Evolutionary conservation across 2,113 vertebrate species (phyloP).

Genomic region (Pachycephala philippinensis): DNA sequence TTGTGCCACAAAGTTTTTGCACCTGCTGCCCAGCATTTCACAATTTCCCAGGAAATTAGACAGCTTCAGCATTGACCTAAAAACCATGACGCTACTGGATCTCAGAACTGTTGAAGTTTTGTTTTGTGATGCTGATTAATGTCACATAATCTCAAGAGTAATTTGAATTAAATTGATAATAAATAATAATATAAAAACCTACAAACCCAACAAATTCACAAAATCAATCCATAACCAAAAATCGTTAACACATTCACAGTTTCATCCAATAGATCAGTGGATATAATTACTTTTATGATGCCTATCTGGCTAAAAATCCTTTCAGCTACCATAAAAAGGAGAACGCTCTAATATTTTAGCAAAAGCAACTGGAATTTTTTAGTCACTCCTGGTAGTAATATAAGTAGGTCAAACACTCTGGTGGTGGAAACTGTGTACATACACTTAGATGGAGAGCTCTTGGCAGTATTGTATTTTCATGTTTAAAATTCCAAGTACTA

Average conservation of each 20-base stretch:
- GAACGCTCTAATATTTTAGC: neutral
- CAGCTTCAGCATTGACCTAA: neutral
- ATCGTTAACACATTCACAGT: fast-evolving
- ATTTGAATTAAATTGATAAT: neutral
- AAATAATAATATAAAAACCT: neutral
- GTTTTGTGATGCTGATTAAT: neutral
- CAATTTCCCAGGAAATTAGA: neutral
- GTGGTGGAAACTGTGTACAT: neutral
- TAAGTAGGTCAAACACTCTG: neutral
- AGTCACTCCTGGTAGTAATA: neutral
- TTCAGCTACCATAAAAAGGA: neutral
- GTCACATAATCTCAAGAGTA: neutral
- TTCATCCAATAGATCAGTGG: neutral
- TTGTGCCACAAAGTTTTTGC: neutral
- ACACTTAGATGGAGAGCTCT: neutral
- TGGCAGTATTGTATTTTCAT: neutral
- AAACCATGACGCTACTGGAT: neutral
- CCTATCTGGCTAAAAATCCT: neutral
- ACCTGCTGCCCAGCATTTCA: neutral
- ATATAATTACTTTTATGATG: neutral
- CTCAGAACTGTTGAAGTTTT: neutral
- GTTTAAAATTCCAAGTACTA: neutral
- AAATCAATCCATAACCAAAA: neutral
- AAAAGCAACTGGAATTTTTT: neutral
- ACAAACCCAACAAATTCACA: neutral